Conservation (phyloP, 2,797 vertebrate species). For the Acomys russatus region DNA sequence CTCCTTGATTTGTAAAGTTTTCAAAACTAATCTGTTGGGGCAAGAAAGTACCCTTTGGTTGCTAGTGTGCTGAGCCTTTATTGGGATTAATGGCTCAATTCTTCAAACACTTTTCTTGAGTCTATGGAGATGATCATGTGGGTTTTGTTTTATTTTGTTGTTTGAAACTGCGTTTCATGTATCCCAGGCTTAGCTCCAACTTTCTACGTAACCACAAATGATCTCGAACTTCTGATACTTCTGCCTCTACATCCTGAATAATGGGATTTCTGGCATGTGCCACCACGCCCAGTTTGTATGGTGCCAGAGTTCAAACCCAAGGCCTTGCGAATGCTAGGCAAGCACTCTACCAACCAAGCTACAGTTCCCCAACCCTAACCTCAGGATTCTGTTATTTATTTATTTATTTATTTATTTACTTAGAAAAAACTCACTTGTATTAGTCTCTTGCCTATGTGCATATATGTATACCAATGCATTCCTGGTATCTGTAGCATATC, state of each 20-base stretch:
- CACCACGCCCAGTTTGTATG: not conserved
- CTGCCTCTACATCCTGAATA: not conserved
- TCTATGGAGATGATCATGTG: not conserved
- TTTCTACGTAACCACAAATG: not conserved
- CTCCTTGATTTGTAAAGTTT: not conserved
- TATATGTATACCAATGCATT: not conserved
- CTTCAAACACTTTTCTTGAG: not conserved
- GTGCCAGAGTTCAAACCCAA: not conserved
- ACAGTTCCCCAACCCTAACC: fast-evolving
- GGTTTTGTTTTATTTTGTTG: not conserved
- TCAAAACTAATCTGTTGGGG: not conserved
- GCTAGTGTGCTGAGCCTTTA: not conserved
- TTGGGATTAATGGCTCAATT: not conserved
- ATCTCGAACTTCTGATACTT: not conserved
- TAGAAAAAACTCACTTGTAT: no score
- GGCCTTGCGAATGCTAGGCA: not conserved
- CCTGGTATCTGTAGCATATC: not conserved
- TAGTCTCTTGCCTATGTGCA: not conserved
- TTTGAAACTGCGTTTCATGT: not conserved
- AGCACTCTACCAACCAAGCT: not conserved
- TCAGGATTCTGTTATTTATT: not conserved
- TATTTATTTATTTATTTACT: not conserved
- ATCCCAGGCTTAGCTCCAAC: not conserved
- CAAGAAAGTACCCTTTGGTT: not conserved
- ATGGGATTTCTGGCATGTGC: not conserved